Base-by-base conservation (phyloP, 2,797 vertebrate species). In the Pangasius macronema region DNA sequence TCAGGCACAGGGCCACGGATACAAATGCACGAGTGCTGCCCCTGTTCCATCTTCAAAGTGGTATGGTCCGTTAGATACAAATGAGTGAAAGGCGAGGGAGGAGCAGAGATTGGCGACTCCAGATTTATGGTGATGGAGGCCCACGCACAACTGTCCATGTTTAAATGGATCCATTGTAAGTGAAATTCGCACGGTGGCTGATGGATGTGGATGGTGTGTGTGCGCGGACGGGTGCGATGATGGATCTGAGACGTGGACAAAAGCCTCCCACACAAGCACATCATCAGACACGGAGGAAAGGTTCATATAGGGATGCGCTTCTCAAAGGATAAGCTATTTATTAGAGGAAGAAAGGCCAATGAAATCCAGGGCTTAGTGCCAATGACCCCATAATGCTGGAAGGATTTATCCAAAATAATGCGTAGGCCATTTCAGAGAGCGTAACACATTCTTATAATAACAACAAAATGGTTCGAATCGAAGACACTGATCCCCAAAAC, bases 91-190 rank as follows among this genome's bases (percentile, higher is more conserved):
- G 61, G 86, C 92, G 88, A 89, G 92, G 93, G 93, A 93, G 91
- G 91, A 88, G 92, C 89, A 89, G 91, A 87, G 87, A 87, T 82
- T 89, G 91, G 91, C 92, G 87, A 88, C 91, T 86, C 75, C 91
- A 94, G 94, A 95, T 95, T 95, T 94, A 95, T 93, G 93, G 92
- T 77, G 91, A 92, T 75, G 75, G 91, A 85, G 91, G 86, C 91
- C 92, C 90, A 94, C 84, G 92, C 94, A 93, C 92, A 91, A 89
- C 88, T 93, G 94, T 94, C 92, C 93, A 91, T 91, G 91, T 92
- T 93, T 91, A 93, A 88, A 91, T 90, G 82, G 89, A 89, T 90
- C 90, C 88, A 93, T 93, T 94, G 93, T 94, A 91, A 93, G 91
- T 82, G 83, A 92, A 92, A 91, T 86, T 89, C 91, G 89, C 91